Evolutionary conservation across 2,888 invertebrate genomes (phyloP), one percentile per base, ranked within the genome.

Genomic region (Liopterus haemorrhoidalis): DNA sequence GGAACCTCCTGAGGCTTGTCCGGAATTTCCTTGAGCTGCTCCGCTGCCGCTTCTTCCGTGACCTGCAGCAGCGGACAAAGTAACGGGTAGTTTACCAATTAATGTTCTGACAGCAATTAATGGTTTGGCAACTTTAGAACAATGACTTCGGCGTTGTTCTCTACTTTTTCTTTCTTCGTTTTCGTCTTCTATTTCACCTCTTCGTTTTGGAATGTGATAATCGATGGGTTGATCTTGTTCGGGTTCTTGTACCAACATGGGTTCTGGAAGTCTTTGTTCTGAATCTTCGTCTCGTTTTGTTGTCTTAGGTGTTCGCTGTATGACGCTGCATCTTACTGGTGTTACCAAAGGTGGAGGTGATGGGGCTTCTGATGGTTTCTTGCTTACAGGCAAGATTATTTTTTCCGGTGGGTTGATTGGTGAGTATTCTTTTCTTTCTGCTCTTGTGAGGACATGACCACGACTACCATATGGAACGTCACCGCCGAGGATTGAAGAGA

Each of bases 181-280:
- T 59, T 81, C 81, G 54, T 80, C 79, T 62, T 79, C 80, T 6
- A 71, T 69, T 61, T 80, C 79, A 5, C 82, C 81, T 49, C 80
- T 76, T 59, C 85, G 79, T 65, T 87, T 88, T 16, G 89, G 89
- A 53, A 90, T 85, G 60, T 82, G 89, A 64, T 90, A 90, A 63
- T 90, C 89, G 49, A 90, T 90, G 0, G 90, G 90, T 57, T 89
- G 89, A 49, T 90, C 89, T 68, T 87, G 84, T 63, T 82, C 83
- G 1, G 83, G 83, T 57, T 81, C 82, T 30, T 71, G 55, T 27
- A 55, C 50, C 28, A 58, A 50, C 19, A 58, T 33, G 14, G 56
- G 55, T 12, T 56, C 49, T 3, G 57, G 67, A 15, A 63, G 47
- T 38, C 60, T 50, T 28, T 57, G 58, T 16, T 62, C 61, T 55